Conservation (phyloP, 1,140 invertebrate species). For the Drosophila bocki region DNA sequence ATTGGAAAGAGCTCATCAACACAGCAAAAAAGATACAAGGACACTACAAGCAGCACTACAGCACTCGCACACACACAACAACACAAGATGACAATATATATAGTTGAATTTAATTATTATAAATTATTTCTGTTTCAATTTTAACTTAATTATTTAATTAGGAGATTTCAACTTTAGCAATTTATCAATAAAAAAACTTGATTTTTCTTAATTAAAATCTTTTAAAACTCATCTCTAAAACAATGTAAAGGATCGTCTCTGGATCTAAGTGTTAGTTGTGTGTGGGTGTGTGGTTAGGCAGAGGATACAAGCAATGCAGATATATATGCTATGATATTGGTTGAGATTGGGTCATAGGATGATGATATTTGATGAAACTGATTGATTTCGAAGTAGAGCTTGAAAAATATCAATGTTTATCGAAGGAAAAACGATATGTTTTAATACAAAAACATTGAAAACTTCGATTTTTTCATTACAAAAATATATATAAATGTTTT, state of each 20-base stretch:
- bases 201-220: not conserved
- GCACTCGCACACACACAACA: conserved; percentile 12
- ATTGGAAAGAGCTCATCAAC: conserved; percentile 13
- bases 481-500: not conserved
- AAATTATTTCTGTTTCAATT: not conserved
- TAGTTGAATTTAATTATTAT: not conserved
- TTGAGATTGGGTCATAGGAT: conserved; percentile 5
- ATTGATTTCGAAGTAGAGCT: not conserved
- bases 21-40: conserved; percentile 16
- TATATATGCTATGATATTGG: conserved; percentile 18
- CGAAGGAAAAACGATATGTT: not conserved
- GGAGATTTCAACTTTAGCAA: no score
- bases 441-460: not conserved
- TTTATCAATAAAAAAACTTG: not conserved
- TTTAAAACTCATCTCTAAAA: not conserved
- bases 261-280: conserved; percentile 21
- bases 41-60: conserved; percentile 20
- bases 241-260: not conserved
- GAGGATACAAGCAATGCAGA: conserved; percentile 36
- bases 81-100: not conserved
- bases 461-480: not conserved
- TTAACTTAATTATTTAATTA: not conserved
- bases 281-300: conserved; percentile 26
- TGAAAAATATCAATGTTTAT: conserved; percentile 4
- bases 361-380: not conserved